Evolutionary conservation across 2,888 invertebrate genomes (phyloP), one percentile per base, ranked within the genome.

Genomic region (Lochmaea crataegi): DNA sequence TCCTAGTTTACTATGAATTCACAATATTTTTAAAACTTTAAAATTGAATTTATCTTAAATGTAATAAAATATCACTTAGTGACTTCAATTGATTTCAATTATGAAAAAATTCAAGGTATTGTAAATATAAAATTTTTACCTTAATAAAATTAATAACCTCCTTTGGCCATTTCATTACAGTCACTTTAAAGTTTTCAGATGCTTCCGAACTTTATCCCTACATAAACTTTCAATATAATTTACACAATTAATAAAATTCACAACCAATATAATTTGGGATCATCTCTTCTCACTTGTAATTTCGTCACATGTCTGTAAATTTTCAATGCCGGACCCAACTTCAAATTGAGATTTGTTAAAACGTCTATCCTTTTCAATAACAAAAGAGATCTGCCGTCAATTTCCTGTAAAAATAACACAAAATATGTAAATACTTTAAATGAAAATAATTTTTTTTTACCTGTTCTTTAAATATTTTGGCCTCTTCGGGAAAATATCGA

Each of bases 301-400:
- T 93, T 93, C 32, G 94, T 91, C 72, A 85, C 83, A 63, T 84
- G 85, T 57, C 80, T 80, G 75, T 85, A 85, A 60, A 84, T 83
- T 72, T 82, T 82, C 65, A 80, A 63, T 9, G 80, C 80, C 11
- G 74, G 74, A n/a, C 70, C 64, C 7, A 70, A 57, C 51, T 26
- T 70, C 45, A 70, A 57, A 22, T 70, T 63, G 12, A 98, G 88
- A 48, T 94, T 94, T 73, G 90, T 92, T 3, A 97, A 89, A 32
- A 98, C 94, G 84, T 97, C 97, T 53, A 92, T 90, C 77, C 97
- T 90, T 81, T 93, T 93, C 85, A 98, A 91, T 81, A 98, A 89
- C 74, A 96, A 88, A 69, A 98, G 86, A 0, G 96, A 94, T 82
- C 92, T 92, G 0, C 98, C 98, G 88, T 98, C 98, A 76, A 98